phyloP scores from a whole-genome alignment of 2,888 invertebrate genomes.

The Apoda limacodes region DNA sequence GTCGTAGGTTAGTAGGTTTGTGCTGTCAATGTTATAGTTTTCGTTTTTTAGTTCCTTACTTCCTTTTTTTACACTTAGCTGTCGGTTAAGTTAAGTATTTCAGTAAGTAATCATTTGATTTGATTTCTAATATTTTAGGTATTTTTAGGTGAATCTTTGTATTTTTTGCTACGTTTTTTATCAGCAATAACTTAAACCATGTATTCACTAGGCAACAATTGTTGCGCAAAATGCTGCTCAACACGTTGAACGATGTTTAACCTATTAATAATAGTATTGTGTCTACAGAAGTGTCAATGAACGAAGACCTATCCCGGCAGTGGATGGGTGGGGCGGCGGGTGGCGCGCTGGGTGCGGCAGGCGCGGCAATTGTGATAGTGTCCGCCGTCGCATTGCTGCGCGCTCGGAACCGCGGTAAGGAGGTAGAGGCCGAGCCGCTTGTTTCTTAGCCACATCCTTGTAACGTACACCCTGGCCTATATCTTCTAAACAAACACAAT shows the following conservation, averaged over 20 bases:
- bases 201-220: no score
- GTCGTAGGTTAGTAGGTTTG: conserved; percentile 52
- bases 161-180: conserved; percentile 6
- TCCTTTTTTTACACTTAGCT: no score
- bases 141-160: not conserved
- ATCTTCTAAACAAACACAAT: no score
- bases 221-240: no score
- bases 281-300: not conserved
- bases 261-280: not conserved
- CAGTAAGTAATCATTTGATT: no score
- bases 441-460: conserved; percentile 24
- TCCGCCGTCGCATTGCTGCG: conserved; percentile 38
- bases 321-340: conserved; percentile 42
- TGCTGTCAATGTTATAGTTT: conserved; percentile 17
- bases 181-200: no score
- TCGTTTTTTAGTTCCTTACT: no score
- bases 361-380: conserved; percentile 40
- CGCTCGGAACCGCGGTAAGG: conserved; percentile 44
- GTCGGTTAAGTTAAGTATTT: no score
- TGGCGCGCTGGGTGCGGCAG: conserved; percentile 42
- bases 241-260: not conserved
- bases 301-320: no score
- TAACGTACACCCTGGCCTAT: conserved; percentile 1
- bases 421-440: conserved; percentile 29
- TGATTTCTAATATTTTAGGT: not conserved